Percentiles rank a stretch among this genome's conserved stretches.
Evolutionary conservation across 2,797 vertebrate species (phyloP).

Genomic region (Dendrocincla tyrannina): DNA sequence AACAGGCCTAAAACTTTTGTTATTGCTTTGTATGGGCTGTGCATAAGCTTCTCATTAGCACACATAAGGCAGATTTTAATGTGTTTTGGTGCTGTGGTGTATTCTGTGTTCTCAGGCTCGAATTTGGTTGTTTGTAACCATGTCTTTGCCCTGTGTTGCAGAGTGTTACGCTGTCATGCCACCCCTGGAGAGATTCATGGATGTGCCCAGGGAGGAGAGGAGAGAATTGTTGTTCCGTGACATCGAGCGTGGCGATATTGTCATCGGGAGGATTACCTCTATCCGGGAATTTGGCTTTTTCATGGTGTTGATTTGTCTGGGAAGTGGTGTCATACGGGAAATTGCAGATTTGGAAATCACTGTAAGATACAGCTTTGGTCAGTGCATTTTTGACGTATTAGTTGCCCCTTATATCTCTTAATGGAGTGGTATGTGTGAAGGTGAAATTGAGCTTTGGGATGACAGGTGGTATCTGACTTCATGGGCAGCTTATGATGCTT

Average conservation of each 20-base stretch:
- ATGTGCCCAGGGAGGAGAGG: constrained; percentile 84
- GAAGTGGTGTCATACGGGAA: constrained; percentile 86
- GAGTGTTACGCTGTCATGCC: constrained; percentile 91
- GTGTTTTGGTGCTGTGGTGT: accelerated
- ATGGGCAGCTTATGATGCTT: neutral
- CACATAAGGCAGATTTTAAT: accelerated
- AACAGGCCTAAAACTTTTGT: accelerated
- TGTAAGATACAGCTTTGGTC: constrained; percentile 72
- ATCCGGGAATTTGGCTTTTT: constrained; percentile 97
- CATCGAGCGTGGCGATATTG: constrained; percentile 88
- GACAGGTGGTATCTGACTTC: neutral
- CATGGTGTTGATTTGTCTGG: constrained; percentile 89
- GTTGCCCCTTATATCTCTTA: accelerated
- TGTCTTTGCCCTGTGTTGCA: constrained; percentile 40
- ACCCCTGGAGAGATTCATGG: constrained; percentile 92
- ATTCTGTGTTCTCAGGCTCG: neutral
- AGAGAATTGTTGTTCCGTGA: constrained; percentile 90
- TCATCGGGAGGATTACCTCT: constrained; percentile 91
- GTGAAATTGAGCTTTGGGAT: neutral
- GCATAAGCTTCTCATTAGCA: accelerated
- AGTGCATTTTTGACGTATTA: accelerated
- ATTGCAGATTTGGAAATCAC: constrained; percentile 91
- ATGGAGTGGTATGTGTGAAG: accelerated
- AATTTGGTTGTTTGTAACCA: accelerated
- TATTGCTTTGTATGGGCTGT: accelerated